These are phyloP conservation scores for Chrysaora quinquecirrha DNA, from an alignment of 30 jellyfish, hydroid and myxozoan species.

Conservation along the genomic window DNA sequence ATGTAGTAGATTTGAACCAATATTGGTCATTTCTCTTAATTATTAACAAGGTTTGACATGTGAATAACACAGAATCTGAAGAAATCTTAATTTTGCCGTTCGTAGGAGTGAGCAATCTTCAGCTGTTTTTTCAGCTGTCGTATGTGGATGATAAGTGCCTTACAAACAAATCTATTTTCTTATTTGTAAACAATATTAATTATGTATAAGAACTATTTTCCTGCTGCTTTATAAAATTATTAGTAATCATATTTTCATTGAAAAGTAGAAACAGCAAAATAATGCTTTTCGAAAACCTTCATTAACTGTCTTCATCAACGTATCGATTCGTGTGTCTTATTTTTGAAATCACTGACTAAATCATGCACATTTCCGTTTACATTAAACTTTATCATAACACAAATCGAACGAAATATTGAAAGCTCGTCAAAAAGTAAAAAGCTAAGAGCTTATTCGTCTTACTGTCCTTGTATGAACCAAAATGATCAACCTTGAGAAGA, in stretches of 20 bases:
- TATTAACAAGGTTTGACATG: not conserved
- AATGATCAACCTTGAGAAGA: too few relatives aligned
- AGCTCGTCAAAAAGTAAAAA: too few relatives aligned
- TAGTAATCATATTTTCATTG: not conserved
- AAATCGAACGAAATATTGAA: too few relatives aligned
- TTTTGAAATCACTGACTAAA: too few relatives aligned
- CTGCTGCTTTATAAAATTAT: constrained; percentile 5
- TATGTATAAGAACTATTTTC: constrained; percentile 16
- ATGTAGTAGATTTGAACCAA: not conserved
- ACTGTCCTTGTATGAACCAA: too few relatives aligned
- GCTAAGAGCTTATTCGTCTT: too few relatives aligned
- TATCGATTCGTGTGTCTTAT: too few relatives aligned
- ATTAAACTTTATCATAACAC: too few relatives aligned
- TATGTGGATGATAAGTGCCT: constrained; percentile 33
- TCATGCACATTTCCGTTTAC: too few relatives aligned
- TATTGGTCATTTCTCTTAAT: not conserved
- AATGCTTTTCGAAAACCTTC: not conserved
- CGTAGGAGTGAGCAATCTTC: not conserved
- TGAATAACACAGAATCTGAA: not conserved
- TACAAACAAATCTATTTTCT: constrained; percentile 41
- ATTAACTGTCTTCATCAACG: not conserved
- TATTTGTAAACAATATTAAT: constrained; percentile 56
- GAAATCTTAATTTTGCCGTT: not conserved
- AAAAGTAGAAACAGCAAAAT: not conserved
- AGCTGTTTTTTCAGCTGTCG: constrained; percentile 49